A percentile compares a stretch with the other conserved stretches of the same genome.
Conservation (phyloP, 2,797 vertebrate genomes). For the Natrix natrix region DNA sequence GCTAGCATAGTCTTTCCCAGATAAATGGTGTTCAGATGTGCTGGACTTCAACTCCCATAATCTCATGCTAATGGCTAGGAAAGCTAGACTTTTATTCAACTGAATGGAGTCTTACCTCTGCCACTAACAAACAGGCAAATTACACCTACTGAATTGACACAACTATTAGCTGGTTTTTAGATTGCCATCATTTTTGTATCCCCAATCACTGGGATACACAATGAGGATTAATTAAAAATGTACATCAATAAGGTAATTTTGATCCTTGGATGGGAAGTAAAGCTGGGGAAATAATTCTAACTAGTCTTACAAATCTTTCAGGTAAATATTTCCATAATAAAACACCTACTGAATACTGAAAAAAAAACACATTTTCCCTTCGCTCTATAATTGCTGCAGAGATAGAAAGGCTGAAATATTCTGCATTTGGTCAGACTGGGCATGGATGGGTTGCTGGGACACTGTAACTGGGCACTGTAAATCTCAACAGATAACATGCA, state of each 20-base stretch:
- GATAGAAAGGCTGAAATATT: not conserved
- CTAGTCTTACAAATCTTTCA: not conserved
- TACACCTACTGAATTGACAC: not conserved
- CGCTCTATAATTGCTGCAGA: not conserved
- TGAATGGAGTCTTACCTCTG: not conserved
- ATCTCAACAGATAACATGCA: constrained; percentile 36
- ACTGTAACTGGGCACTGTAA: constrained; percentile 2
- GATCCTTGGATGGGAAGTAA: not conserved
- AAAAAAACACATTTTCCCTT: not conserved
- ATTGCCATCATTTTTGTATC: not conserved
- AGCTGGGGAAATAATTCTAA: not conserved
- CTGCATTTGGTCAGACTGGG: not conserved
- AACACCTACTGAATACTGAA: not conserved
- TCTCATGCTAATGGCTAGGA: not conserved
- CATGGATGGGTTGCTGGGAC: constrained; percentile 8
- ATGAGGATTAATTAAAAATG: not conserved
- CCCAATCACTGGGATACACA: not conserved
- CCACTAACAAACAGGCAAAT: not conserved
- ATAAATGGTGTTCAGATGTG: not conserved
- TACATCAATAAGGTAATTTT: not conserved
- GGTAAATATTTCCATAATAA: not conserved
- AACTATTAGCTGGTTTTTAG: not conserved
- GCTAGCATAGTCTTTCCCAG: not conserved
- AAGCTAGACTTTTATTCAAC: not conserved
- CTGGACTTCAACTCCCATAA: not conserved